Evolutionary conservation across 1,140 invertebrate species (phyloP).

Genomic region (Zaprionus davidi): DNA sequence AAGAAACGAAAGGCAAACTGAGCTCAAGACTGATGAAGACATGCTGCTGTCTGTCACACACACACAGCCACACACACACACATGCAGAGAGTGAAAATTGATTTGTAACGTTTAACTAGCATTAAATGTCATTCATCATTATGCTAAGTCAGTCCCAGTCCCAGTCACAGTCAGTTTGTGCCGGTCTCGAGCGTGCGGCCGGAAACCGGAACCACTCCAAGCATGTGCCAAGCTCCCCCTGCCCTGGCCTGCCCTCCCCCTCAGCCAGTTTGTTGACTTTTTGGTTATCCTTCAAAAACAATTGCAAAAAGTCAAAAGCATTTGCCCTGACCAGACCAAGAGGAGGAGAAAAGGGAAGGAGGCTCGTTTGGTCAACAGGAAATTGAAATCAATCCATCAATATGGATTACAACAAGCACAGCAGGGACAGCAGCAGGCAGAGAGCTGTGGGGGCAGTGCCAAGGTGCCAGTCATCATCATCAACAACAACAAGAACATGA

Average conservation of each 20-base stretch:
- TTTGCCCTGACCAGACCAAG: background rate
- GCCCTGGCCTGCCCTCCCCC: background rate
- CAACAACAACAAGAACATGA: constrained; percentile 39
- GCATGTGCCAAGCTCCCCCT: constrained; percentile 1
- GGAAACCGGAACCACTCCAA: constrained; percentile 78
- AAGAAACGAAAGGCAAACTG: background rate
- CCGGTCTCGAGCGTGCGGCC: constrained; percentile 38
- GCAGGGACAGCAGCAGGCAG: background rate
- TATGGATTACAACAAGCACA: constrained; percentile 72
- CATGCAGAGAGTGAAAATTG: constrained; percentile 59
- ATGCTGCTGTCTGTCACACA: constrained; percentile 13
- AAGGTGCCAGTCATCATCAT: constrained; percentile 73
- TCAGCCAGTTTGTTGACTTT: constrained; percentile 47
- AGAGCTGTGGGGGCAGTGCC: background rate
- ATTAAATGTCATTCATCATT: constrained; percentile 82
- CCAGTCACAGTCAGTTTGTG: background rate
- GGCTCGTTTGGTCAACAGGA: constrained; percentile 62
- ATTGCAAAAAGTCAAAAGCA: constrained; percentile 53
- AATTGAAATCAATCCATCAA: constrained; percentile 84
- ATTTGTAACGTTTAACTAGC: constrained; percentile 77
- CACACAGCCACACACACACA: background rate
- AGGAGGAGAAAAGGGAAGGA: background rate
- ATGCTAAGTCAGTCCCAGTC: constrained; percentile 65
- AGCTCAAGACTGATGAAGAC: constrained; percentile 45
- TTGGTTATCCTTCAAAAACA: constrained; percentile 59